Percentiles rank a stretch among this genome's conserved stretches.
Conservation (phyloP, 2,888 invertebrate species). For the Spilosoma lubricipeda region DNA sequence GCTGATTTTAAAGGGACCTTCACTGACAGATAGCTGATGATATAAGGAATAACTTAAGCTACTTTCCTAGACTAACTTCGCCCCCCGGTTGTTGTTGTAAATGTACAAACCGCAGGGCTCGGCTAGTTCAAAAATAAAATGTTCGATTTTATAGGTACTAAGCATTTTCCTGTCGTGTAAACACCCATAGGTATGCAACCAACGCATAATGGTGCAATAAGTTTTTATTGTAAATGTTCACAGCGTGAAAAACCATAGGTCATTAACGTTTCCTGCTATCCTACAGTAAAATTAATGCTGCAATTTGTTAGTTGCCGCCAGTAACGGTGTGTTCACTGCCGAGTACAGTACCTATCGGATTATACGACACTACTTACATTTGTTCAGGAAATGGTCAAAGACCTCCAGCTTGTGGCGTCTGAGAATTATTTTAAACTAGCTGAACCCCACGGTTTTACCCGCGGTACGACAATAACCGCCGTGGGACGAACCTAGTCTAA, state of each 20-base stretch:
- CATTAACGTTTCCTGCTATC: constrained; percentile 45
- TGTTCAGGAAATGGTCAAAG: constrained; percentile 3
- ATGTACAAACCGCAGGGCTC: too few relatives aligned
- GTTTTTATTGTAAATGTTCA: constrained; percentile 24
- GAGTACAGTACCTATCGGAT: constrained; percentile 5
- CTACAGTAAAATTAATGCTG: constrained; percentile 25
- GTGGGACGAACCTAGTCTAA: too few relatives aligned
- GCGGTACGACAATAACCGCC: too few relatives aligned
- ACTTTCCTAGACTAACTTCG: too few relatives aligned
- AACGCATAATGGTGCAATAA: constrained; percentile 37
- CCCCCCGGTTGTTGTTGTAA: too few relatives aligned
- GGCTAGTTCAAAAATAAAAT: too few relatives aligned
- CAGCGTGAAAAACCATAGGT: constrained; percentile 33
- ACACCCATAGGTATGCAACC: background rate
- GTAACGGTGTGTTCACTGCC: constrained; percentile 12
- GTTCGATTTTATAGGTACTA: background rate
- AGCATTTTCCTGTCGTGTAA: background rate
- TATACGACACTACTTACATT: background rate
- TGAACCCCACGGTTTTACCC: too few relatives aligned
- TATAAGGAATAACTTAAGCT: too few relatives aligned
- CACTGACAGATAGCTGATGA: too few relatives aligned
- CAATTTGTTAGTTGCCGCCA: constrained; percentile 19
- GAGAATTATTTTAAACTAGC: too few relatives aligned
- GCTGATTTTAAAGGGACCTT: too few relatives aligned
- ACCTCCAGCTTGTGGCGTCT: background rate